Conservation (phyloP, 2,113 vertebrate species). For the Petaurus breviceps region DNA sequence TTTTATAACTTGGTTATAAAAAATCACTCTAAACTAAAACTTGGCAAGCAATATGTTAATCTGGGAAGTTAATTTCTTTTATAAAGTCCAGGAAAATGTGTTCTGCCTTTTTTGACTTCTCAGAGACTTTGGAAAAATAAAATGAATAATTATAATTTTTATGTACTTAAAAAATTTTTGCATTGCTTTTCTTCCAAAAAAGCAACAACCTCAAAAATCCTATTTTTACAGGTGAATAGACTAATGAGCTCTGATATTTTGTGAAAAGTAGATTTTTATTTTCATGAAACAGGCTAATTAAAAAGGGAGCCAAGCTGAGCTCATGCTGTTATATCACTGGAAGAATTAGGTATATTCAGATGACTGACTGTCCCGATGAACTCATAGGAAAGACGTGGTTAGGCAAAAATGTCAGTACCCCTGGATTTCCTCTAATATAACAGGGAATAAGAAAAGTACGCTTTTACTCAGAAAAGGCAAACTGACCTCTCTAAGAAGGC, state of each 20-base stretch:
- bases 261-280: slow-evolving; percentile 59
- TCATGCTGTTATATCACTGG: slow-evolving; percentile 69
- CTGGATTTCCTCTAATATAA: slow-evolving; percentile 39
- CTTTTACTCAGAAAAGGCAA: background rate
- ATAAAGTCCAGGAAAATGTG: slow-evolving; percentile 76
- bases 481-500: background rate
- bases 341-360: slow-evolving; percentile 73
- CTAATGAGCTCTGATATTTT: slow-evolving; percentile 70
- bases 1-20: slow-evolving; percentile 77
- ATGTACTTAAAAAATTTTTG: slow-evolving; percentile 53
- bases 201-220: slow-evolving; percentile 46
- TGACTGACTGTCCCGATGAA: slow-evolving; percentile 51
- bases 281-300: slow-evolving; percentile 72
- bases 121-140: slow-evolving; percentile 76
- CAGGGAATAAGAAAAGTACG: slow-evolving; percentile 37
- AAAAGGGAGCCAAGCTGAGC: slow-evolving; percentile 63
- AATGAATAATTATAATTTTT: slow-evolving; percentile 70
- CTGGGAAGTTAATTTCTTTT: slow-evolving; percentile 76
- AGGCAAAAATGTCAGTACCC: slow-evolving; percentile 44
- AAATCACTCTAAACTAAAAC: slow-evolving; percentile 71
- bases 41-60: slow-evolving; percentile 74
- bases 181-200: slow-evolving; percentile 68
- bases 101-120: slow-evolving; percentile 72
- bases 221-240: slow-evolving; percentile 74
- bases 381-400: slow-evolving; percentile 29